phyloP scores from a whole-genome alignment of 2,888 invertebrate species.

The Synanthedon tipuliformis region DNA sequence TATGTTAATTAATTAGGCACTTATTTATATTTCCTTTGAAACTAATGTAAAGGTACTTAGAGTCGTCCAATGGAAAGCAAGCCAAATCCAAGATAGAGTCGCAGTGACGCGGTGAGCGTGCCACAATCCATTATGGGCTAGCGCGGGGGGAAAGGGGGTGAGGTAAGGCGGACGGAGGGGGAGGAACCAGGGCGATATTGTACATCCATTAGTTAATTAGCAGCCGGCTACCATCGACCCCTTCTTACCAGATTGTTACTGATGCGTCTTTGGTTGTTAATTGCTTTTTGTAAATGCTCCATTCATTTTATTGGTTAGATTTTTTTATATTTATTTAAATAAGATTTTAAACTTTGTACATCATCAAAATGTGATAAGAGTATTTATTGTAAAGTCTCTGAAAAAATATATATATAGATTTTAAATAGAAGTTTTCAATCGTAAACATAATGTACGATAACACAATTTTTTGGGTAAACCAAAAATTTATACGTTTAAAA shows the following conservation, averaged over 20 bases:
- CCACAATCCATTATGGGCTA: conserved; percentile 52
- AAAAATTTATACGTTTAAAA: no score
- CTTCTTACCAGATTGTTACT: conserved; percentile 62
- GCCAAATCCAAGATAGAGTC: conserved; percentile 47
- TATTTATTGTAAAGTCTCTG: no score
- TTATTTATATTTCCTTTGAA: background rate
- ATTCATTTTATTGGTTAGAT: conserved; percentile 9
- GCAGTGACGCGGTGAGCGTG: conserved; percentile 37
- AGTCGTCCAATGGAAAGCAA: conserved; percentile 7
- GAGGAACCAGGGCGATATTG: conserved; percentile 8
- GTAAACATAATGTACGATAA: no score
- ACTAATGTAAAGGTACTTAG: background rate
- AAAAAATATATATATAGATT: no score
- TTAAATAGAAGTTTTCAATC: no score
- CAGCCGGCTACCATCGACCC: conserved; percentile 34
- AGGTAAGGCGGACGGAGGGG: conserved; percentile 16
- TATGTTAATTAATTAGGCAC: background rate
- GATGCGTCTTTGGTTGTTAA: conserved; percentile 47
- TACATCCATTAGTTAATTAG: conserved; percentile 64
- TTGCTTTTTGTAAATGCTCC: conserved; percentile 25
- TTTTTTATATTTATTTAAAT: no score
- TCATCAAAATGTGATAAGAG: no score
- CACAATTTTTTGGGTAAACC: no score
- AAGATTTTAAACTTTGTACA: no score
- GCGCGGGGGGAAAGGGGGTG: conserved; percentile 15